Base-by-base conservation (phyloP, 2,113 vertebrate species). In the Hepsetus odoe region DNA sequence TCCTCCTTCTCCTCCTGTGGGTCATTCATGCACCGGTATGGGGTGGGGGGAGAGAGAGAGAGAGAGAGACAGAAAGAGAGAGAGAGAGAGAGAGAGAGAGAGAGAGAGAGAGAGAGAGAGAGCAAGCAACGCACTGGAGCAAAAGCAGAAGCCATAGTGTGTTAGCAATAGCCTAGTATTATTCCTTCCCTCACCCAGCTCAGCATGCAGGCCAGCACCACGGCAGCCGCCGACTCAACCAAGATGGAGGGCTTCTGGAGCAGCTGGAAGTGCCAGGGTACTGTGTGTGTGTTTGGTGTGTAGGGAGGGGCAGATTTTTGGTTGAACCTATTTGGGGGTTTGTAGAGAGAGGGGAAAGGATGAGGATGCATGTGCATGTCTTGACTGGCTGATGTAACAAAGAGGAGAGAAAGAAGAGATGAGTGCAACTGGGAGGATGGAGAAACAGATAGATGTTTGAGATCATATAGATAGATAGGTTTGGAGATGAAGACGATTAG, bases 241-340 rank as follows among this genome's bases (percentile, higher is more conserved):
- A 98, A 96, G 95, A 99, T 97, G 95, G 97, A 99, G 77, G 93
- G 96, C 89, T 95, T 96, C 84, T 98, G 97, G 96, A 99, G 94
- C 96, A 93, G 94, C 93, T 99, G 97, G 98, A 98, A 95, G 92
- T 95, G 96, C 92, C 96, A 98, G 95, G 98, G 98, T 99, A 98
- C 87, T 85, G 80, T 82, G 81, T 87, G 80, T 84, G 49, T 64
- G 49, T 82, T 51, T 71, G 46, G 38, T 83, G 49, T 65, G 35
- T 49, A 49, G 38, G 30, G 28, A 30, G 18, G 33, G 22, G 10
- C 69, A 53, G 65, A 51, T 49, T 51, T 32, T 28, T 32, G 64
- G 26, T 8, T 49, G 59, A 53, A 28, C 28, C 46, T 55, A 28
- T 8, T 65, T 28, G 24, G 3, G 49, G 38, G 30, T 64, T 18